Evolutionary conservation across 2,888 invertebrate species (phyloP), one percentile per base, ranked within the genome.

Genomic region (Polylopha cassiicola): DNA sequence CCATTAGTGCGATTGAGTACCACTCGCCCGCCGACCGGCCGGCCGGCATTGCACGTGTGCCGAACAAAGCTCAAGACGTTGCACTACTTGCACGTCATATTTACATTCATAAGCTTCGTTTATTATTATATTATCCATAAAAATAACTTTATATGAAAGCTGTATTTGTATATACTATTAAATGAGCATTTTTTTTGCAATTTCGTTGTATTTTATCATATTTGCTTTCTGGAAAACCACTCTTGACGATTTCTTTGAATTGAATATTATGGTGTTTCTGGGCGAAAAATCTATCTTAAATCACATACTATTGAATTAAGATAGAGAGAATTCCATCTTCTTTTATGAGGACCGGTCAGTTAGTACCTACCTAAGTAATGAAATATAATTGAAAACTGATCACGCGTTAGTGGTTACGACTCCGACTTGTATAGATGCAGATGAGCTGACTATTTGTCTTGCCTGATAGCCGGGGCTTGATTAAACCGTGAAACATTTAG

Each of bases 361-460:
- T n/a, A n/a, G n/a, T n/a, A n/a, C n/a, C n/a, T n/a, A n/a, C n/a
- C n/a, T n/a, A n/a, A n/a, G n/a, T n/a, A n/a, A n/a, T n/a, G 61
- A 76, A 73, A 73, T 73, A 47, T 44, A 42, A 46, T 42, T 44
- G 39, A 32, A 46, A 47, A 79, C 76, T 69, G 73, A 73, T 65
- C 71, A 66, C 65, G 70, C 67, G 77, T 73, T 66, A 66, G 71
- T 64, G 67, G 62, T 60, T 62, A 68, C 65, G 63, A 66, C 65
- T 63, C 70, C 70, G 66, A 64, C 78, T 84, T 84, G 80, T 84
- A 79, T 84, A 79, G 84, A 84, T 84, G 84, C 80, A 84, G 84
- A 84, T 84, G 84, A 84, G 82, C 75, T 61, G 73, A 78, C 80
- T 84, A 84, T 84, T 84, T 84, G 79, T 82, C 80, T 84, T 82